phyloP scores from a whole-genome alignment of 2,797 vertebrate species.

The Eulemur rubriventer region DNA sequence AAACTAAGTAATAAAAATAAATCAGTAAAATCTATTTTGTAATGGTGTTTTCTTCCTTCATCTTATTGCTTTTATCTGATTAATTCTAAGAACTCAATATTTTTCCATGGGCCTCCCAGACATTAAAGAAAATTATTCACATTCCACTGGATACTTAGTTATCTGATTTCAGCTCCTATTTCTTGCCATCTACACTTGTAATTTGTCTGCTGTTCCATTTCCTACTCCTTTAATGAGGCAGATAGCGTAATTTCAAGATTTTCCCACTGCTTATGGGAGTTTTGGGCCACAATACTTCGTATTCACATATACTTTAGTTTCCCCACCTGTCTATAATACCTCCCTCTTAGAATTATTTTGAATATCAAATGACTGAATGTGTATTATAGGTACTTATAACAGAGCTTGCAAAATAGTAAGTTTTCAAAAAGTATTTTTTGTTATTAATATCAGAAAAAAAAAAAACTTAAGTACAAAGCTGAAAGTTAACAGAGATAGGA shows the following conservation, averaged over 20 bases:
- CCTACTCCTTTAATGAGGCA: not conserved
- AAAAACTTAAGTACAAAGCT: not conserved
- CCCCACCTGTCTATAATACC: not conserved
- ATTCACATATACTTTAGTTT: not conserved
- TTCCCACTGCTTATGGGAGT: not conserved
- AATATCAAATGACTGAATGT: not conserved
- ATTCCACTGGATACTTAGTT: not conserved
- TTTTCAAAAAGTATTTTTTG: not conserved
- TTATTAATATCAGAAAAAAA: not conserved
- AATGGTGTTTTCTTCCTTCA: not conserved
- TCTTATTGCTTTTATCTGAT: slow-evolving; percentile 1
- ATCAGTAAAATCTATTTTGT: not conserved
- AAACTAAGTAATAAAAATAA: slow-evolving; percentile 10
- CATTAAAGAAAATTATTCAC: not conserved
- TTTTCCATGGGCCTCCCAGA: not conserved
- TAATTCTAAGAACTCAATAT: not conserved
- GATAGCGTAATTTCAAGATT: not conserved
- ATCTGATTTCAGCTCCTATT: not conserved
- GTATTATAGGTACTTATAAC: not conserved
- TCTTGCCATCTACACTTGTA: not conserved
- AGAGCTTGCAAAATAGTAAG: not conserved
- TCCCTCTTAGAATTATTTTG: not conserved
- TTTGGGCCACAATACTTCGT: not conserved
- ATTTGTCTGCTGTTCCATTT: not conserved
- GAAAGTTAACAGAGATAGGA: not conserved